A percentile compares a stretch with the other conserved stretches of the same genome.
Evolutionary conservation across 2,888 invertebrate genomes (phyloP).

Genomic region (Sphinx pinastri): DNA sequence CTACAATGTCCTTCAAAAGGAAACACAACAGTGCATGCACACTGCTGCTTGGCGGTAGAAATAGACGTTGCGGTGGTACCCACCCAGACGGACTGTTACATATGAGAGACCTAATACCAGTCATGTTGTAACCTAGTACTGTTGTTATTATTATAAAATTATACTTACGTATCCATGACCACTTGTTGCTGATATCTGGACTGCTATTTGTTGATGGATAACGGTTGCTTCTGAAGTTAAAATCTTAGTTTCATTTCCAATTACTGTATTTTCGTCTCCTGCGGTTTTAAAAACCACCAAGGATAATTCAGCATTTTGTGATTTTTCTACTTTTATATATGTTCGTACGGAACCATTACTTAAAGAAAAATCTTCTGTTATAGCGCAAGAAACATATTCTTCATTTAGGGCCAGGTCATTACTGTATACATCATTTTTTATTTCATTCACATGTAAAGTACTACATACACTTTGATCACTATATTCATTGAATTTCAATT

Average conservation of each 20-base stretch:
- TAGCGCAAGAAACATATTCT: neutral
- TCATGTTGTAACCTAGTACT: no score
- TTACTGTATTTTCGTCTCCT: neutral
- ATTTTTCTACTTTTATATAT: no score
- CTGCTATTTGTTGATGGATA: conserved; percentile 28
- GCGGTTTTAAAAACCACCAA: neutral
- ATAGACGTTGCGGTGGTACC: no score
- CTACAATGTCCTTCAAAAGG: no score
- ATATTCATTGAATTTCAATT: neutral
- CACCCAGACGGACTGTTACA: no score
- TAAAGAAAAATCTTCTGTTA: neutral
- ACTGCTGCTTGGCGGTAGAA: no score
- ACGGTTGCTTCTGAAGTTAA: neutral
- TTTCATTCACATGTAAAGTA: neutral
- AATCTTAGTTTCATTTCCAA: neutral
- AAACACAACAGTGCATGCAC: no score
- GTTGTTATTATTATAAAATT: neutral
- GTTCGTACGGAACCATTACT: neutral
- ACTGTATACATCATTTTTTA: neutral
- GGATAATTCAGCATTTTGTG: neutral
- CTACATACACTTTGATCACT: neutral
- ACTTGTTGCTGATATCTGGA: conserved; percentile 31
- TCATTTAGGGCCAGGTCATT: no score
- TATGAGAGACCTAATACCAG: no score
- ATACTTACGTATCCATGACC: conserved; percentile 44